Conservation (phyloP, 2,888 invertebrate species). For the Adineta ricciae region DNA sequence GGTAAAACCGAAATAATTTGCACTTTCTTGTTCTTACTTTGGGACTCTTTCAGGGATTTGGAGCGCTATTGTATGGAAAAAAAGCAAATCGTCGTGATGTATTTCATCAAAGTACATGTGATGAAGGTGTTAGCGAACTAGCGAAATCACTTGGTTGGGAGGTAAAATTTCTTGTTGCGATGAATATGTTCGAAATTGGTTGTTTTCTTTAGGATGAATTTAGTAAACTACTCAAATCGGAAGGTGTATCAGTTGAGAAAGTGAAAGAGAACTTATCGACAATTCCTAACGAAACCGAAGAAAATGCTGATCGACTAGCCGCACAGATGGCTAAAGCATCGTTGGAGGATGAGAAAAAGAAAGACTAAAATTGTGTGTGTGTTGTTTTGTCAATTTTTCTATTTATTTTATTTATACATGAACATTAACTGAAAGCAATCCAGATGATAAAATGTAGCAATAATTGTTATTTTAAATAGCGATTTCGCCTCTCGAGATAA, state of each 20-base stretch:
- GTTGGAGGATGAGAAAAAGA: neutral
- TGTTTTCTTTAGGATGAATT: neutral
- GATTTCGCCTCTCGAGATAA: too few relatives aligned
- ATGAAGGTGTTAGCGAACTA: slow-evolving; percentile 23
- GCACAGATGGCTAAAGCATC: neutral
- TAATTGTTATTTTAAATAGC: too few relatives aligned
- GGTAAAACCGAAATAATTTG: neutral
- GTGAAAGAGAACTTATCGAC: neutral
- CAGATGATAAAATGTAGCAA: too few relatives aligned
- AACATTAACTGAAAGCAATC: too few relatives aligned
- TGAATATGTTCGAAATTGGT: neutral
- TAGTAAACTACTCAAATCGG: neutral
- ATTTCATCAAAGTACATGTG: slow-evolving; percentile 26
- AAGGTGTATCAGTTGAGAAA: neutral
- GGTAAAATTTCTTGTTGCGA: neutral
- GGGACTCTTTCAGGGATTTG: neutral
- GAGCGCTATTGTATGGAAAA: neutral
- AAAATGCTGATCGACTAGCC: neutral
- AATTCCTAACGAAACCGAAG: neutral
- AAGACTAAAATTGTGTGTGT: neutral
- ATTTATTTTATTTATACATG: too few relatives aligned
- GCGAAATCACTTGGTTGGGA: slow-evolving; percentile 28
- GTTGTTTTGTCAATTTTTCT: too few relatives aligned
- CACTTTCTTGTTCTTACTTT: neutral
- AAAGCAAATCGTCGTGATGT: slow-evolving; percentile 23